Base-by-base conservation (phyloP, 2,888 invertebrate species). In the Drosophila tripunctata region DNA sequence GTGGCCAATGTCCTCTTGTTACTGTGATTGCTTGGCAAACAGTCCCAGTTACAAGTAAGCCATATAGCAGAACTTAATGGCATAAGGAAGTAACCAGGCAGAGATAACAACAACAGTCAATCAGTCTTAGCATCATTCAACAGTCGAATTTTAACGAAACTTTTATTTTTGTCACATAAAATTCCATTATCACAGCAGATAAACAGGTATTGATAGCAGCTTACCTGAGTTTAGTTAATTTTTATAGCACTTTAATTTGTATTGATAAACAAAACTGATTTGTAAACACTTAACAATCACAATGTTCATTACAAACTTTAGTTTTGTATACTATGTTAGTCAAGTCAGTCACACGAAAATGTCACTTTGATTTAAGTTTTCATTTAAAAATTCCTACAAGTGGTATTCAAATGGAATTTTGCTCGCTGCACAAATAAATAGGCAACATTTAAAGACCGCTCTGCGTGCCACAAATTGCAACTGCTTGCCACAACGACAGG, bases 401-500 rank as follows among this genome's bases (percentile, higher is more conserved):
- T 62, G 22, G 52, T 21, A 38, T 43, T 41, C 12, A 31, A 33
- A 27, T 60, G 6, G 19, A 17, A 21, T 45, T 27, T 30, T 45
- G 50, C 22, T 43, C 38, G 43, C 45, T 69, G 70, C 75, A 62
- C 62, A 54, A 35, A 56, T 36, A 36, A 27, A 27, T 30, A 17
- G 31, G n/a, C 40, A 24, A 17, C 21, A 21, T n/a, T 3, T 31
- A 27, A 22, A 10, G 14, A 36, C 21, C 40, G 56, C 31, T 38
- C 17, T 17, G 47, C 60, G 24, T 27, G 55, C 38, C 38, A 38
- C 17, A 56, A 24, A 35, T 15, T 27, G 19, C 66, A 77, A 87
- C 88, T 73, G 75, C 51, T 76, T 72, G 73, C 73, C 74, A 67
- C 84, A 77, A 83, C 85, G 82, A 67, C 82, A 86, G 88, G 87